Base-by-base conservation (phyloP, 2,888 invertebrate species). In the Ischnura elegans region DNA sequence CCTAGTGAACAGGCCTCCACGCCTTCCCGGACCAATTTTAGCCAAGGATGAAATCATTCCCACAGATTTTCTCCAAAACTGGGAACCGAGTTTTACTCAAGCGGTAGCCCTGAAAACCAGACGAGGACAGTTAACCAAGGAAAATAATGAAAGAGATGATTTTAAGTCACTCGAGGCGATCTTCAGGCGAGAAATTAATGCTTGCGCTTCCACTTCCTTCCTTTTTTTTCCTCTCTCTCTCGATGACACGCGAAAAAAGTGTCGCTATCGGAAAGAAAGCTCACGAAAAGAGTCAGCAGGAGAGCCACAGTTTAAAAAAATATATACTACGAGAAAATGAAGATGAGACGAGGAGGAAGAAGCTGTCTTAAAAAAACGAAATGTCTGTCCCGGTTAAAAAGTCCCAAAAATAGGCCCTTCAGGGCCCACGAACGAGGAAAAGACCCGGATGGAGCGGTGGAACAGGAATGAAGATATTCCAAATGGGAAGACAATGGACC, bases 101-200 rank as follows among this genome's bases (percentile, higher is more conserved):
- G 10, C 61, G n/a, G n/a, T 61, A 5, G 2, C 13, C 61, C 21
- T 36, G 29, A 21, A 2, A 29, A 76, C 76, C 29, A 13, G 13
- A 76, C 29, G 25, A 8, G 36, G 8, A 36, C 10, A 8, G 76
- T 3, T 3, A 76, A 36, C 76, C 10, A 76, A 19, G 16, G 51
- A 51, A 51, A 8, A 51, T 19, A 19, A 19, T 8, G 19, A 1
- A 47, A 51, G 51, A 16, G 36, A 76, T 36, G 76, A 76, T 76
- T 76, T 29, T 16, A 16, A 76, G 36, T 76, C 76, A 76, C 76
- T 36, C 76, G 76, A 76, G 76, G 76, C 36, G 76, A 76, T 76
- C 76, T 29, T 16, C 76, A 36, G 8, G 76, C 13, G 1, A 36
- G 76, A 76, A 29, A 76, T 76, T 76, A 76, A 76, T 76, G 25